Conservation (phyloP, 2,113 vertebrate species). For the Nothocercus julius region DNA sequence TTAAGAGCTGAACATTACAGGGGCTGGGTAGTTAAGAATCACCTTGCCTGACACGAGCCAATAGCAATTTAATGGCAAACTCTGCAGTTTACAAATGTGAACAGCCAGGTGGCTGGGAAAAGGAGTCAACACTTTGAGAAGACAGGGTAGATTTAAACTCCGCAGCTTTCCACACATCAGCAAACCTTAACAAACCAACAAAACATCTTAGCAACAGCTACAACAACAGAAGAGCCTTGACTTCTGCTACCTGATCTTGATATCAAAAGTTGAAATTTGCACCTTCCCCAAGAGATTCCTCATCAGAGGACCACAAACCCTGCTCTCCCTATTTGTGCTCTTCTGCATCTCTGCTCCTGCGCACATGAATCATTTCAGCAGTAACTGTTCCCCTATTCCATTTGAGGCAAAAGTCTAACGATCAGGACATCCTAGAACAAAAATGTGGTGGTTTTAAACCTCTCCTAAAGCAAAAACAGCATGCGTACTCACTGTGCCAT, state of each 20-base stretch:
- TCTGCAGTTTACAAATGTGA: not conserved
- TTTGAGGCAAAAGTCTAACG: not conserved
- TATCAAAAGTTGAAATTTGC: not conserved
- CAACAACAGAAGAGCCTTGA: not conserved
- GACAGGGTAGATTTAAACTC: not conserved
- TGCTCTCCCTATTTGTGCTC: not conserved
- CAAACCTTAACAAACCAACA: too few relatives aligned
- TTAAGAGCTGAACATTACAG: not conserved
- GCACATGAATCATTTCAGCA: not conserved
- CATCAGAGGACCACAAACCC: not conserved
- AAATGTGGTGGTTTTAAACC: not conserved
- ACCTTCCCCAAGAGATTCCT: not conserved
- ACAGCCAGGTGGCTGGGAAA: not conserved
- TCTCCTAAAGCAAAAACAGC: not conserved
- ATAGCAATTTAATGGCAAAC: not conserved
- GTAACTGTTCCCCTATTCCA: not conserved
- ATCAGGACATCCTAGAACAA: not conserved
- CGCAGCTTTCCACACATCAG: not conserved
- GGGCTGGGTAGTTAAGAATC: not conserved
- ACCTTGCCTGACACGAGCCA: not conserved
- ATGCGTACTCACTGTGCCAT: not conserved
- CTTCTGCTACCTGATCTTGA: not conserved
- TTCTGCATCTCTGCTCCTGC: not conserved
- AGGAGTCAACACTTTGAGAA: not conserved
- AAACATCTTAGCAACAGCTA: not conserved